Conservation (phyloP, 2,797 vertebrate genomes). For the Esox masquinongy region DNA sequence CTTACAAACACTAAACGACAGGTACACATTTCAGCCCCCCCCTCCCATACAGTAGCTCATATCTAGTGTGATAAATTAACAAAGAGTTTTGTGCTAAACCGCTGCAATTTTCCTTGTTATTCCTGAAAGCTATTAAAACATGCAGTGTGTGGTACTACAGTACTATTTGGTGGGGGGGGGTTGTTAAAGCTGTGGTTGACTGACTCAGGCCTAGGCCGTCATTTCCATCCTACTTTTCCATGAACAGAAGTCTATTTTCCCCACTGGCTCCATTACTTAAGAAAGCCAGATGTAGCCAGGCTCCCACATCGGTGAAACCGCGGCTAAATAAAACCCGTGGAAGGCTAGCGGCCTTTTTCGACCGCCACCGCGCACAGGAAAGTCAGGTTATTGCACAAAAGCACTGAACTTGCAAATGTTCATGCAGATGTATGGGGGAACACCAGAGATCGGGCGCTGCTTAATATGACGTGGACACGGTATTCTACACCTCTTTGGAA, state of each 20-base stretch:
- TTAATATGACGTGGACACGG: conserved; percentile 49
- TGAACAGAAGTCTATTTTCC: conserved; percentile 46
- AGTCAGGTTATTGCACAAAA: conserved; percentile 73
- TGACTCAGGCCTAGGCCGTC: conserved; percentile 53
- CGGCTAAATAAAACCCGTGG: conserved; percentile 20
- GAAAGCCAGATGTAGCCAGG: conserved; percentile 44
- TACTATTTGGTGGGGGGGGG: conserved; percentile 55
- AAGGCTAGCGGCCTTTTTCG: conserved; percentile 23
- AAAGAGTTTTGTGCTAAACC: conserved; percentile 56
- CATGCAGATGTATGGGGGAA: conserved; percentile 64
- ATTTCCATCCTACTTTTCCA: conserved; percentile 49
- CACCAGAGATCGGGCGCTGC: conserved; percentile 50
- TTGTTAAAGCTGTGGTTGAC: conserved; percentile 48
- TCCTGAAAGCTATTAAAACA: conserved; percentile 68
- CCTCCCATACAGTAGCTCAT: conserved; percentile 56
- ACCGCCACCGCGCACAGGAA: conserved; percentile 51
- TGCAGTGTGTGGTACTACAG: conserved; percentile 73
- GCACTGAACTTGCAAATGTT: conserved; percentile 74
- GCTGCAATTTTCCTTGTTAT: conserved; percentile 41
- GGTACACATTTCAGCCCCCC: conserved; percentile 53
- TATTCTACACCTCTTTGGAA: conserved; percentile 67
- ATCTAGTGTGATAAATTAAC: conserved; percentile 65
- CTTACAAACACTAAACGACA: conserved; percentile 68
- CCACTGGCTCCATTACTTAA: conserved; percentile 45
- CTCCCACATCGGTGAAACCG: conserved; percentile 45